Conservation (phyloP, 2,888 invertebrate genomes). For the Autographa pulchrina region DNA sequence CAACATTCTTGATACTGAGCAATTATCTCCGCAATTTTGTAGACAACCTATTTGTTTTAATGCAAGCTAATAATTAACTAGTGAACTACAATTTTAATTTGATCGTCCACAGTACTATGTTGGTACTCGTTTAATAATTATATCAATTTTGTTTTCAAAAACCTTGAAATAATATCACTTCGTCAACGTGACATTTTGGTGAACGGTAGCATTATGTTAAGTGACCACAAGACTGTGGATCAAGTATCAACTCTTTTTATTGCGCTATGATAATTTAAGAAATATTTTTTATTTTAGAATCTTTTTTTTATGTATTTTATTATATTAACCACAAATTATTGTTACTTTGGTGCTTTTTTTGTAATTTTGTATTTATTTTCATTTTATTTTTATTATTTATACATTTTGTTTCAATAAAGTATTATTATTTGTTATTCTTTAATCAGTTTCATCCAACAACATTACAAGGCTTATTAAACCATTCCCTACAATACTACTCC, state of each 20-base stretch:
- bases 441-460: not conserved
- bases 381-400: too few species aligned
- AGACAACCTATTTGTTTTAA: conserved; percentile 55
- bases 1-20: conserved; percentile 48
- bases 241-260: conserved; percentile 17
- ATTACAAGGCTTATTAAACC: conserved; percentile 13
- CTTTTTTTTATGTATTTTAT: too few species aligned
- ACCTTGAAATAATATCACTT: conserved; percentile 31
- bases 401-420: too few species aligned
- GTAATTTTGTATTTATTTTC: too few species aligned
- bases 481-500: conserved; percentile 10
- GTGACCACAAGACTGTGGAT: conserved; percentile 12
- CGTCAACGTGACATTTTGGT: conserved; percentile 39
- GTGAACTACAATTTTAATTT: conserved; percentile 50
- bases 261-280: not conserved
- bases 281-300: not conserved
- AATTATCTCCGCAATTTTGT: conserved; percentile 60
- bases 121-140: conserved; percentile 33
- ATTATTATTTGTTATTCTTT: too few species aligned
- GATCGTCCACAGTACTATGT: conserved; percentile 34
- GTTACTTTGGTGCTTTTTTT: too few species aligned
- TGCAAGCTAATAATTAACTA: conserved; percentile 60
- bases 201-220: conserved; percentile 24
- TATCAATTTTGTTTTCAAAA: conserved; percentile 43
- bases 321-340: too few species aligned